Evolutionary conservation across 2,888 invertebrate genomes (phyloP).

Genomic region (Scaptomyza caliginosa): DNA sequence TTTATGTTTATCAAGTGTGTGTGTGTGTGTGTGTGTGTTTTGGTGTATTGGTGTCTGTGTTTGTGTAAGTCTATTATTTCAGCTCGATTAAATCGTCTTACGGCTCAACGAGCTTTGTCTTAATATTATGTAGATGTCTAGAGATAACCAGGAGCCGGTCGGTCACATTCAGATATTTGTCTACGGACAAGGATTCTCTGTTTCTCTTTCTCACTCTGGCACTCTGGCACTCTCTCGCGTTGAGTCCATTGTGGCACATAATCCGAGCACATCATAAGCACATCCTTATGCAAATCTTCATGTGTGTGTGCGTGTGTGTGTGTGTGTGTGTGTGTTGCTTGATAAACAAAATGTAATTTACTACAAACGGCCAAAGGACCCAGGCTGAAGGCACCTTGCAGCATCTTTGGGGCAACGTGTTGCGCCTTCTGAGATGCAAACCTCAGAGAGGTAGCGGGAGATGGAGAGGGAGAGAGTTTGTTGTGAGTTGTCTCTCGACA

Average conservation of each 20-base stretch:
- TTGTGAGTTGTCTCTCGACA: conserved; percentile 40
- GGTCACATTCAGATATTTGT: conserved; percentile 5
- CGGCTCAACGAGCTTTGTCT: conserved; percentile 78
- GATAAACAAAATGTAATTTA: conserved; percentile 79
- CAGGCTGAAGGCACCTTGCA: conserved; percentile 53
- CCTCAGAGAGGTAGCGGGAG: not conserved
- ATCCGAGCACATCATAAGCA: conserved; percentile 74
- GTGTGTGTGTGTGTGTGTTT: conserved; percentile 7
- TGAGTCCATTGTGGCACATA: conserved; percentile 70
- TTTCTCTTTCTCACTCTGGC: not conserved
- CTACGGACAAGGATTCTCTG: conserved; percentile 15
- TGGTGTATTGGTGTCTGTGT: conserved; percentile 24
- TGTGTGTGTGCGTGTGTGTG: conserved; percentile 5
- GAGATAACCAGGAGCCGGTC: conserved; percentile 50
- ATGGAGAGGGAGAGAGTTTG: not conserved
- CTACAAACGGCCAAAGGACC: conserved; percentile 56
- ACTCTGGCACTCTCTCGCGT: not conserved
- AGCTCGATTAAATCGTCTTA: conserved; percentile 80
- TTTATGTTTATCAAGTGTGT: conserved; percentile 2
- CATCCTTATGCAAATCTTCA: conserved; percentile 74
- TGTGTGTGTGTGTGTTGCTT: no score
- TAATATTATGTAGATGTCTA: conserved; percentile 77
- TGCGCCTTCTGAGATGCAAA: conserved; percentile 66
- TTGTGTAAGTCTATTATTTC: conserved; percentile 76
- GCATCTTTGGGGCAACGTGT: conserved; percentile 73